These are phyloP conservation scores for Anseranas semipalmata DNA, from an alignment of 2,113 vertebrate species.

Conservation along the genomic window DNA sequence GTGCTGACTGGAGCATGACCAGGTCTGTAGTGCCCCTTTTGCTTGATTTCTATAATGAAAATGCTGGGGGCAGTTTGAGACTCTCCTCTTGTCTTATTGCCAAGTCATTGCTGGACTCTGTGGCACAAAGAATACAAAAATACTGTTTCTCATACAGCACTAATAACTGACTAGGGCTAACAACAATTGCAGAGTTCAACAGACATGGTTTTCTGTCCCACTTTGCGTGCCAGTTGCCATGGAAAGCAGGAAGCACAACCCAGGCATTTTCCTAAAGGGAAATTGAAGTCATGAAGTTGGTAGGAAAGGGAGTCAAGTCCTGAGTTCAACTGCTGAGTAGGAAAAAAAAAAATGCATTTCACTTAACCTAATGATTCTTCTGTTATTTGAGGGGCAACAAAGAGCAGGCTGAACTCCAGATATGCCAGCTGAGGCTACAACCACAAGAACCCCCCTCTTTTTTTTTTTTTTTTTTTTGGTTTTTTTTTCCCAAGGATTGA, in stretches of 20 bases:
- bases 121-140: neutral
- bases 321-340: neutral
- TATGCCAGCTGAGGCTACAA: neutral
- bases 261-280: conserved; percentile 52
- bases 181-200: neutral
- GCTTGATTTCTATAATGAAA: neutral
- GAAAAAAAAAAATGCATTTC: neutral
- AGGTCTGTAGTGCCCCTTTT: neutral
- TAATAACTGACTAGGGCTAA: neutral
- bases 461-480: neutral
- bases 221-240: conserved; percentile 35
- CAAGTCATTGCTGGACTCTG: neutral
- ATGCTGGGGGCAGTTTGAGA: neutral
- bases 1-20: neutral
- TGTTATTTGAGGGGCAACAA: neutral
- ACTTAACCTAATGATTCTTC: neutral
- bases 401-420: neutral
- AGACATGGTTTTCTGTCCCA: neutral
- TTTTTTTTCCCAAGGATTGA: neutral
- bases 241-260: conserved; percentile 44
- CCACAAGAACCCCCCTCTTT: neutral
- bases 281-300: conserved; percentile 15
- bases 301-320: conserved; percentile 26
- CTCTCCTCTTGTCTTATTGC: neutral
- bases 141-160: neutral